phyloP scores from a whole-genome alignment of 1,140 invertebrate species.

The Bombus confusus region DNA sequence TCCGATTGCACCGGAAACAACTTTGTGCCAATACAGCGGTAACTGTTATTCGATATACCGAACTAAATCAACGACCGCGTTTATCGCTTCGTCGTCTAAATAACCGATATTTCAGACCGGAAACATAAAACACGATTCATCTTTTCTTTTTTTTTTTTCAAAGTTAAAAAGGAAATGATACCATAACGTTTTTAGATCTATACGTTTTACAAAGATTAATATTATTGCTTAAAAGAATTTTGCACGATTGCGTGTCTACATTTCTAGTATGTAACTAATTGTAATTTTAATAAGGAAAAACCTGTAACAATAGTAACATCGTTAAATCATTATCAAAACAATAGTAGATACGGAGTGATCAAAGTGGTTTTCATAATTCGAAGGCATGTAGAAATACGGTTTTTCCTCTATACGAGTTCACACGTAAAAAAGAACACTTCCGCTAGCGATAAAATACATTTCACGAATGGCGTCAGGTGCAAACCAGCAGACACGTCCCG shows the following conservation, averaged over 20 bases:
- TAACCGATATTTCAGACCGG: not conserved
- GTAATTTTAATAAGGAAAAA: not conserved
- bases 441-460: slow-evolving; percentile 52
- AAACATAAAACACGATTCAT: not conserved
- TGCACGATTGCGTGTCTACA: too few relatives aligned
- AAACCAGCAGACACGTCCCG: slow-evolving; percentile 54
- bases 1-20: slow-evolving; percentile 52
- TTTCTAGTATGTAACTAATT: not conserved
- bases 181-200: not conserved
- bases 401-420: too few relatives aligned
- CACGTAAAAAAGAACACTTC: slow-evolving; percentile 46
- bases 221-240: not conserved
- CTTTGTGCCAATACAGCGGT: slow-evolving; percentile 43
- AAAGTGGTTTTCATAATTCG: not conserved
- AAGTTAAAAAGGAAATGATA: too few relatives aligned
- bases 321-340: not conserved
- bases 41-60: slow-evolving; percentile 23
- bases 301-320: not conserved
- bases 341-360: not conserved
- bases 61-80: not conserved
- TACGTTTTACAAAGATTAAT: not conserved
- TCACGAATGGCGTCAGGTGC: slow-evolving; percentile 39
- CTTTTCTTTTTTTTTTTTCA: not conserved
- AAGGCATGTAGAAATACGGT: not conserved
- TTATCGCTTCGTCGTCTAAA: slow-evolving; percentile 22